Conservation (phyloP, 2,797 vertebrate genomes). For the Paratrypauchen microcephalus region DNA sequence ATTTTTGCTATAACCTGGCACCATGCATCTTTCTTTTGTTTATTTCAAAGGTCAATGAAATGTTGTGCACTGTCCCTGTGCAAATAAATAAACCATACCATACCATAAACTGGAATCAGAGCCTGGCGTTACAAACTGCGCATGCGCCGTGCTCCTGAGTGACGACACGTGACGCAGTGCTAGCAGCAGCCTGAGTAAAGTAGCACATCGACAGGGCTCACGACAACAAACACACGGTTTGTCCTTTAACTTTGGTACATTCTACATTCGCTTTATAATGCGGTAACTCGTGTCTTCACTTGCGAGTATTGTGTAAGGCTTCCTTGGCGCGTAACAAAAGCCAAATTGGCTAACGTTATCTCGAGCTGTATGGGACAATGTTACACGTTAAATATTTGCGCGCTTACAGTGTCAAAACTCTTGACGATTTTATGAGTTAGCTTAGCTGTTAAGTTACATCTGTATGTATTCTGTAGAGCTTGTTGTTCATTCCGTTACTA, state of each 20-base stretch:
- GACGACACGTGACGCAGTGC: constrained; percentile 3
- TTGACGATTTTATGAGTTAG: neutral
- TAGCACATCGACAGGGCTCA: neutral
- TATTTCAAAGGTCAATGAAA: too few relatives aligned
- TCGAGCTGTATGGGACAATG: neutral
- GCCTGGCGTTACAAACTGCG: neutral
- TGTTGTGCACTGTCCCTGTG: too few relatives aligned
- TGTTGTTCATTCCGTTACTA: too few relatives aligned
- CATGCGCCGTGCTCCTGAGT: neutral
- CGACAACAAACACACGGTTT: neutral
- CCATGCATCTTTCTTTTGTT: too few relatives aligned
- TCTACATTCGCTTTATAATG: neutral
- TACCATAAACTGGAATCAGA: too few relatives aligned
- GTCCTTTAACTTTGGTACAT: neutral
- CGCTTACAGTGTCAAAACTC: neutral
- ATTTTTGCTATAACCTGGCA: too few relatives aligned
- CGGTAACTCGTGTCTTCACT: neutral
- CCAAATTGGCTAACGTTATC: neutral
- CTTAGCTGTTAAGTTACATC: neutral
- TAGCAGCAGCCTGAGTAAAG: neutral
- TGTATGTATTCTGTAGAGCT: too few relatives aligned
- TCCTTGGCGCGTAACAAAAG: neutral
- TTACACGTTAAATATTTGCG: neutral
- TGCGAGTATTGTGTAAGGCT: neutral
- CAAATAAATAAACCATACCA: too few relatives aligned